Conservation (phyloP, 1,140 invertebrate genomes). For the Meteorus sp. region DNA sequence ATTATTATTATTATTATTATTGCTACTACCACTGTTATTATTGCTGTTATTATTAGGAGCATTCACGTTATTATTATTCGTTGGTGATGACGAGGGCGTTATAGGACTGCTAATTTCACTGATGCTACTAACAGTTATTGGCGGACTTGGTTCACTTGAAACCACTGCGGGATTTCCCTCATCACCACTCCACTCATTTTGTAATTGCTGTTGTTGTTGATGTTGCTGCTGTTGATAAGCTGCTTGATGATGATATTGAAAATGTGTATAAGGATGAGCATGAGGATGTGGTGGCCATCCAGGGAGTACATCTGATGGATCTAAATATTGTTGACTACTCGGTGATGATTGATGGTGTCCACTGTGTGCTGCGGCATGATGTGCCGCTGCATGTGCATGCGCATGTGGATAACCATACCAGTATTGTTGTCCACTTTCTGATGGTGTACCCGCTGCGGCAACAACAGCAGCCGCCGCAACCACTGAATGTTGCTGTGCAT, state of each 20-base stretch:
- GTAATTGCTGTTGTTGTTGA: neutral
- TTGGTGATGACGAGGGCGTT: constrained; percentile 39
- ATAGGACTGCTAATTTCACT: constrained; percentile 71
- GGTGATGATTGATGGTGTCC: constrained; percentile 34
- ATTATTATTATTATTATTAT: neutral
- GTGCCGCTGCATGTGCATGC: constrained; percentile 1
- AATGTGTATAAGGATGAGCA: constrained; percentile 46
- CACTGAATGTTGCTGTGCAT: constrained; percentile 23
- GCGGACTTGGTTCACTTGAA: constrained; percentile 58
- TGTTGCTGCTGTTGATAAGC: constrained; percentile 32
- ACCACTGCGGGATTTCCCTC: constrained; percentile 35
- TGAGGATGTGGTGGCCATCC: constrained; percentile 34
- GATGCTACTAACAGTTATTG: constrained; percentile 66
- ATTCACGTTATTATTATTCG: constrained; percentile 36
- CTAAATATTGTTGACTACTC: constrained; percentile 38
- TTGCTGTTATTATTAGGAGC: constrained; percentile 35
- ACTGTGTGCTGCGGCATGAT: too few species aligned
- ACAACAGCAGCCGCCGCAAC: constrained; percentile 21
- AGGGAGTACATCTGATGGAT: constrained; percentile 27
- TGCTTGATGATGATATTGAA: constrained; percentile 40
- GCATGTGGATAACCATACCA: constrained; percentile 10
- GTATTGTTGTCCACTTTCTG: constrained; percentile 19
- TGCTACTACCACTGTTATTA: neutral
- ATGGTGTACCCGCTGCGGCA: constrained; percentile 15
- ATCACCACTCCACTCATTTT: constrained; percentile 44